Evolutionary conservation across 64 coral and sea anemone species (phyloP).

Genomic region (Hydrozoanthus tunicans): DNA sequence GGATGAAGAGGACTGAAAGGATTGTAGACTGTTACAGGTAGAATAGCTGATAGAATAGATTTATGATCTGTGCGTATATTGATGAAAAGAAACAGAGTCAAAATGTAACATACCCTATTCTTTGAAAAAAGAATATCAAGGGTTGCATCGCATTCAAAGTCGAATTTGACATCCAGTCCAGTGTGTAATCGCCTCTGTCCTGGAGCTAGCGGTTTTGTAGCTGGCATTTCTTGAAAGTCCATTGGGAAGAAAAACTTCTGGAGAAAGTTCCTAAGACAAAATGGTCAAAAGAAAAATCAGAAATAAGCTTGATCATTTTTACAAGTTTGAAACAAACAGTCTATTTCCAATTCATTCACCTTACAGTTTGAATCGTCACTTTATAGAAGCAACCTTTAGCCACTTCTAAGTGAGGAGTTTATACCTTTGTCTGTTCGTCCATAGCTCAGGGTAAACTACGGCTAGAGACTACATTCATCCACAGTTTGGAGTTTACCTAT

Average conservation of each 20-base stretch:
- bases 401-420: no score
- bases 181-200: constrained; percentile 91
- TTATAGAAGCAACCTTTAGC: no score
- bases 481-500: no score
- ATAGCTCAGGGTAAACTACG: no score
- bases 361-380: not conserved
- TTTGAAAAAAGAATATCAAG: constrained; percentile 96
- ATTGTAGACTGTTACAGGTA: not conserved
- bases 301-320: not conserved
- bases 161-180: constrained; percentile 91
- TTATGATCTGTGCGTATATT: no score
- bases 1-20: not conserved
- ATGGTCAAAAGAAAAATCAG: not conserved
- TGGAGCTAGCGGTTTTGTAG: constrained; percentile 86
- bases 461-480: no score
- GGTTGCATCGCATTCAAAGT: constrained; percentile 86
- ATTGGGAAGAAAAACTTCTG: constrained; percentile 96
- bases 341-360: not conserved
- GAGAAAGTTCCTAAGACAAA: constrained; percentile 71
- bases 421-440: no score
- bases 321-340: not conserved
- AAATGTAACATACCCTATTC: constrained; percentile 62
- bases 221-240: constrained; percentile 96
- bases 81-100: not conserved
- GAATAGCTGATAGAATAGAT: no score